Evolutionary conservation across 2,888 invertebrate genomes (phyloP), one percentile per base, ranked within the genome.

Genomic region (Lasioglossum pauxillum): DNA sequence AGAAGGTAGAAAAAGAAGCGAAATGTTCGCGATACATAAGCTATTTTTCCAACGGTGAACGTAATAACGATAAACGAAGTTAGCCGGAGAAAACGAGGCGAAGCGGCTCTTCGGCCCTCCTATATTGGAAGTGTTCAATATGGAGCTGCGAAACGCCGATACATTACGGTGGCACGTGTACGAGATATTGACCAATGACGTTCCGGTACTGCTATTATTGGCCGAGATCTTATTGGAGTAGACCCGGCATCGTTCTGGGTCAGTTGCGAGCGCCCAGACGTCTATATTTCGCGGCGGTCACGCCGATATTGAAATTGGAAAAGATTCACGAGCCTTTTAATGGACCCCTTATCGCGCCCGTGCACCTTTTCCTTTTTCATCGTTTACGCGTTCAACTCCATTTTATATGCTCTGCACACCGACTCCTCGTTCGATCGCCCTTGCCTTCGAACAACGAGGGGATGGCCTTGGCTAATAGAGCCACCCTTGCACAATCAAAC

Each of bases 121-220:
- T 85, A 85, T 90, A 90, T 90, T 89, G 88, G 76, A 86, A 89
- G 89, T 90, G 88, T 87, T 89, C 89, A 88, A 90, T 89, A 89
- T 87, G 85, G 80, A 89, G 82, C 80, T 84, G 84, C 84, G 80
- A 89, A 84, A 85, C 82, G 81, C 82, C 91, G 86, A 86, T 90
- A 86, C 89, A 87, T 89, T 90, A 90, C 78, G 83, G 86, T 82
- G 86, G 89, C 90, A 90, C 88, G 90, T 90, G 90, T 88, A 88
- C 90, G 80, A 89, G 91, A 89, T 90, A 90, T 90, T 90, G 89
- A 90, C 90, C 90, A 89, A 90, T 87, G 90, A 88, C 87, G 89
- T 87, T 85, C 85, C 84, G 49, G 75, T 85, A 75, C 85, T 80
- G 85, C 84, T 90, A 90, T 90, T 90, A 89, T 90, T 90, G 90